Evolutionary conservation across 2,888 invertebrate species (phyloP).

Genomic region (Drosophila recens): DNA sequence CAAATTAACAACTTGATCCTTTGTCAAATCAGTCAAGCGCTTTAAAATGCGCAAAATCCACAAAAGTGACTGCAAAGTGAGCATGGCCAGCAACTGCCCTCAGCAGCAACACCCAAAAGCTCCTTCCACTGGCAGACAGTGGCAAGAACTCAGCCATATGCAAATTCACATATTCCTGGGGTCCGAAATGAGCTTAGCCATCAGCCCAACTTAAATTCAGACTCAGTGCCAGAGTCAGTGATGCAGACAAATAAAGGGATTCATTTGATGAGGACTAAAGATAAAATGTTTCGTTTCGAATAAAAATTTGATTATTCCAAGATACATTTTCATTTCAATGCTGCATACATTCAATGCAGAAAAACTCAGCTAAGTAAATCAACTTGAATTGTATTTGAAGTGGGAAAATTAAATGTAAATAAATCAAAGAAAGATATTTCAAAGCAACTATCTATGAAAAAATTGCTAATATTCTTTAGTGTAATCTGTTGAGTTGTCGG

Average conservation of each 20-base stretch:
- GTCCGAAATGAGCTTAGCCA: constrained; percentile 44
- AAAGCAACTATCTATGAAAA: not conserved
- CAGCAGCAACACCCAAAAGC: constrained; percentile 6
- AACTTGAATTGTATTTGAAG: not conserved
- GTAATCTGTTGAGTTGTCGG: too few species aligned
- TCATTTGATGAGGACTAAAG: not conserved
- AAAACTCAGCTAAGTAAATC: not conserved
- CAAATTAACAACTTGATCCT: constrained; percentile 82
- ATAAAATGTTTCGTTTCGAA: constrained; percentile 1
- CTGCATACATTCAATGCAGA: not conserved
- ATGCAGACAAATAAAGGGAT: constrained; percentile 6
- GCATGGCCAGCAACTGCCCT: constrained; percentile 30
- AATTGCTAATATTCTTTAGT: too few species aligned
- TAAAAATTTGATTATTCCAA: constrained; percentile 27
- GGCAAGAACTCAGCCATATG: constrained; percentile 41
- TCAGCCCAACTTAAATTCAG: not conserved
- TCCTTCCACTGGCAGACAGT: not conserved
- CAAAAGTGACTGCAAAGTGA: constrained; percentile 56
- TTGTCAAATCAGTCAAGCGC: constrained; percentile 81
- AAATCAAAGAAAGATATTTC: too few species aligned
- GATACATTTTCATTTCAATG: constrained; percentile 8
- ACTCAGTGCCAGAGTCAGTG: constrained; percentile 2
- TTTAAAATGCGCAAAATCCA: constrained; percentile 61
- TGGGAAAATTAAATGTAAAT: not conserved
- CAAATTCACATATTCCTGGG: constrained; percentile 52